Percentiles rank a stretch among this genome's conserved stretches.
Conservation (phyloP, 2,888 invertebrate species). For the Aphidoletes aphidimyza region DNA sequence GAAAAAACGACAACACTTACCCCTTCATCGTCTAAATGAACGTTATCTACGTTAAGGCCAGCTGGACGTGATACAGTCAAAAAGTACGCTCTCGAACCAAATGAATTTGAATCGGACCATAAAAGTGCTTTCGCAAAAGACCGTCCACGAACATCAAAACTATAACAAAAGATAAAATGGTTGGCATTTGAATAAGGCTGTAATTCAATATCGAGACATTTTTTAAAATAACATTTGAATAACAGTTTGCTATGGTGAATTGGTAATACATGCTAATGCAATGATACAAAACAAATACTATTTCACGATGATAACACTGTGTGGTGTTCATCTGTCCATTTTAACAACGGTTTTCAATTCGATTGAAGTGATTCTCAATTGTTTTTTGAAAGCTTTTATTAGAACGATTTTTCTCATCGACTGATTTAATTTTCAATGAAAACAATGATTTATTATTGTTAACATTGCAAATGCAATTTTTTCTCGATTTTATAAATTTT, state of each 20-base stretch:
- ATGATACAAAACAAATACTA: no score
- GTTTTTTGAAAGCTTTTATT: no score
- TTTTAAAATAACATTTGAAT: slow-evolving; percentile 17
- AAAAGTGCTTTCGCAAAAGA: slow-evolving; percentile 83
- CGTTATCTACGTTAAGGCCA: slow-evolving; percentile 82
- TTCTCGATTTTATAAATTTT: no score
- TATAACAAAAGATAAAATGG: slow-evolving; percentile 64
- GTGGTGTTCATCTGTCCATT: no score
- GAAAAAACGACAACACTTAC: slow-evolving; percentile 62
- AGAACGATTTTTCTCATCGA: no score
- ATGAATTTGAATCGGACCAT: slow-evolving; percentile 84
- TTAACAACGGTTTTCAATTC: no score
- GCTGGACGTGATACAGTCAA: slow-evolving; percentile 84
- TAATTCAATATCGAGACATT: not conserved
- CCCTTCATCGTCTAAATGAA: slow-evolving; percentile 87
- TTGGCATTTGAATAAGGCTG: not conserved
- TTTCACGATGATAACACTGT: no score
- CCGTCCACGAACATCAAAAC: slow-evolving; percentile 86
- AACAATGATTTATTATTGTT: no score
- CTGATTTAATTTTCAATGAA: no score
- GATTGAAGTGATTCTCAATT: no score
- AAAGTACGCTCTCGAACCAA: slow-evolving; percentile 87
- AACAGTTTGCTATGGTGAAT: not conserved
- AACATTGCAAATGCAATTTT: no score
- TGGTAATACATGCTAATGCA: no score